phyloP scores from a whole-genome alignment of 2,797 vertebrate species.

The Chloroceryle amazona region DNA sequence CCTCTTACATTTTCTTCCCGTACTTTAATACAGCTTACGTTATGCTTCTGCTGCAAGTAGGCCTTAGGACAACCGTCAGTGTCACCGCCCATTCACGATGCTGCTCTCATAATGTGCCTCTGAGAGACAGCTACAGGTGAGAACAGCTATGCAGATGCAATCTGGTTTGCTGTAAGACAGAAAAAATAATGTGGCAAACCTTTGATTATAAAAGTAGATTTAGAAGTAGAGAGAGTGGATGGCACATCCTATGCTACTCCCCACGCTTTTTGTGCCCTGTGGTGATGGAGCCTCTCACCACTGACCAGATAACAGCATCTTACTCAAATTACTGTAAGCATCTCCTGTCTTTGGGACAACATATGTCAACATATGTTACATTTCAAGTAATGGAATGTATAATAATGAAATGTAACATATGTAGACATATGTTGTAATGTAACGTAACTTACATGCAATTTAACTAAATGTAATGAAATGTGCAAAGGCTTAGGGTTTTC shows the following conservation, averaged over 20 bases:
- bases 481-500: fast-evolving
- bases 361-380: not conserved
- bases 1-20: not conserved
- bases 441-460: too few species aligned
- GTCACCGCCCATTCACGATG: not conserved
- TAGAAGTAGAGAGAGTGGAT: not conserved
- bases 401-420: too few species aligned
- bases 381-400: not conserved
- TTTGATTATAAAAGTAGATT: not conserved
- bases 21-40: not conserved
- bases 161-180: not conserved
- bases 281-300: not conserved
- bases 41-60: not conserved
- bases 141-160: not conserved
- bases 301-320: not conserved
- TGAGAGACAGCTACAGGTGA: not conserved
- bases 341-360: not conserved
- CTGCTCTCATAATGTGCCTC: not conserved
- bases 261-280: not conserved
- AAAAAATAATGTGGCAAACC: not conserved
- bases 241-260: not conserved
- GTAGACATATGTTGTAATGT: too few species aligned
- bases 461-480: not conserved
- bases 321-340: not conserved
- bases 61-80: not conserved